Conservation (phyloP, 2,113 vertebrate genomes). For the Puntigrus tetrazona region DNA sequence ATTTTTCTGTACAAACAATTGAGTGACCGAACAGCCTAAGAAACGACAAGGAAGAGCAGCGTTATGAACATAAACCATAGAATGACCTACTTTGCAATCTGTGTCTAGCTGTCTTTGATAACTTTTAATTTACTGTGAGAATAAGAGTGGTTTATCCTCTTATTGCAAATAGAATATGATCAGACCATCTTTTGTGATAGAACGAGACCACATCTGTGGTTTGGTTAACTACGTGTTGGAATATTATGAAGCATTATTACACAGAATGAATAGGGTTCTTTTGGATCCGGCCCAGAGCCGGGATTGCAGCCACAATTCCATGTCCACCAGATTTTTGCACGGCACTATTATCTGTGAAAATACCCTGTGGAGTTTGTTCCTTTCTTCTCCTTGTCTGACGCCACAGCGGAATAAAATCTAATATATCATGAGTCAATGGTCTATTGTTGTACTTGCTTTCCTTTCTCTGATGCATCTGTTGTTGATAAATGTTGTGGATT, state of each 20-base stretch:
- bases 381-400: conserved; percentile 35
- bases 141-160: conserved; percentile 41
- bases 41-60: neutral
- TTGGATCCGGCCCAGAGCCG: conserved; percentile 44
- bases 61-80: neutral
- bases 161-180: conserved; percentile 39
- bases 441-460: conserved; percentile 41
- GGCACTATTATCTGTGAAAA: conserved; percentile 53
- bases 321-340: conserved; percentile 41
- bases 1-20: conserved; percentile 2
- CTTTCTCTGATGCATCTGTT: conserved; percentile 35
- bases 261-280: conserved; percentile 43
- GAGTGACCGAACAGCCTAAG: neutral
- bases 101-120: neutral
- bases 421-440: conserved; percentile 48
- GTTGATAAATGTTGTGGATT: conserved; percentile 50
- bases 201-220: conserved; percentile 39
- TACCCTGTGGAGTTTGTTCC: conserved; percentile 27
- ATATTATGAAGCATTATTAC: conserved; percentile 30
- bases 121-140: conserved; percentile 28
- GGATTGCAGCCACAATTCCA: conserved; percentile 50
- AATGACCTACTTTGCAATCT: conserved; percentile 8
- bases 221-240: conserved; percentile 16
- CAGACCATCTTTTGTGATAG: conserved; percentile 40
- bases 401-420: conserved; percentile 30